phyloP scores from a whole-genome alignment of 2,113 vertebrate species.

The Pseudonaja textilis region DNA sequence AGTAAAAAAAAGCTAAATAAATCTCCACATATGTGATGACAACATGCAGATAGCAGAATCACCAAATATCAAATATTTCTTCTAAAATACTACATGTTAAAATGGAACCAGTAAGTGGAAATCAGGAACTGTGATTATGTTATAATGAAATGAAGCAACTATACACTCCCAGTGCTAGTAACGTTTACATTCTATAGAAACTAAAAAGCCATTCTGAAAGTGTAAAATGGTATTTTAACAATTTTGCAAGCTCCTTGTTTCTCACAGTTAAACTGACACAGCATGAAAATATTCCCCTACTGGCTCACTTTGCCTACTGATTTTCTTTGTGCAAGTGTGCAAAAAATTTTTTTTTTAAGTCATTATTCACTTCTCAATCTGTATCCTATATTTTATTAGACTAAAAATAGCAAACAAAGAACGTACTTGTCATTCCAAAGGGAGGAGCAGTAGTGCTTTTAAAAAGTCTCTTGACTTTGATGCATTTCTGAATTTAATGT shows the following conservation, averaged over 20 bases:
- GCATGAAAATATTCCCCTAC: slow-evolving; percentile 64
- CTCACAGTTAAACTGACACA: slow-evolving; percentile 65
- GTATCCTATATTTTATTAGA: slow-evolving; percentile 65
- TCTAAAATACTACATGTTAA: neutral
- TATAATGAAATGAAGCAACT: slow-evolving; percentile 54
- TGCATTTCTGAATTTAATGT: slow-evolving; percentile 57
- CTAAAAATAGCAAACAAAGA: slow-evolving; percentile 49
- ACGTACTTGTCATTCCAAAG: slow-evolving; percentile 59
- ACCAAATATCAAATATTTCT: neutral
- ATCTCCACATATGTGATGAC: neutral
- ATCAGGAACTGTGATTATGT: slow-evolving; percentile 38
- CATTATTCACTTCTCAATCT: slow-evolving; percentile 67
- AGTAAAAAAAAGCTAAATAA: neutral
- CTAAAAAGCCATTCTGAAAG: slow-evolving; percentile 53
- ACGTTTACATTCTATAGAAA: slow-evolving; percentile 57
- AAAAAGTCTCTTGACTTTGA: slow-evolving; percentile 64
- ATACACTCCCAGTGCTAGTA: slow-evolving; percentile 49
- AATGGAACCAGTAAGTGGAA: neutral
- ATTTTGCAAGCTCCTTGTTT: slow-evolving; percentile 51
- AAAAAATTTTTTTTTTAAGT: slow-evolving; percentile 44
- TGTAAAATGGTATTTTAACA: slow-evolving; percentile 61
- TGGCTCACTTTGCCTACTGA: slow-evolving; percentile 51
- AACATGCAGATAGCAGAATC: slow-evolving; percentile 1
- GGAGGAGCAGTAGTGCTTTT: slow-evolving; percentile 64
- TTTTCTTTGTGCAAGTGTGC: slow-evolving; percentile 57